Evolutionary conservation across 2,888 invertebrate species (phyloP), one percentile per base, ranked within the genome.

Genomic region (Heteromyza rotundicornis): DNA sequence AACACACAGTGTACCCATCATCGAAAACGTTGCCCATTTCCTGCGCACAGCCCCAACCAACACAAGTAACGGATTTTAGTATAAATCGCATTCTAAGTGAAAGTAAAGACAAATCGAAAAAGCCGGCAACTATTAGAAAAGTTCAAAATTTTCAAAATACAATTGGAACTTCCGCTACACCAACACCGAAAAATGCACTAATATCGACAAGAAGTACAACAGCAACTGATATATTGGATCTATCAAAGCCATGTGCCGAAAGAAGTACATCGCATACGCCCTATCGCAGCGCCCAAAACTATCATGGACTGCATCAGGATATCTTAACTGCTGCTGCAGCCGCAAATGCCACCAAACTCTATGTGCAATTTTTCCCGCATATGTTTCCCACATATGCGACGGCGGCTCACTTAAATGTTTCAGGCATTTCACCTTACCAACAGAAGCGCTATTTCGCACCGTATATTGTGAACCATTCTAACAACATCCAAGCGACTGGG

Each of bases 21-120:
- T 23, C 5, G 2, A 47, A 17, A 5, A 2, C 47, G 14, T 8
- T n/a, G n/a, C 3, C 47, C 17, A 47, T 5, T 47, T 5, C 47
- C 2, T 12, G 14, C 14, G 20, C 2, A 14, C 2, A 19, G 20
- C 14, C 17, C 20, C 20, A 17, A 1, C 60, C 62, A 8, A 44
- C 59, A 0, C 76, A 79, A 62, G 74, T 79, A 1, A 83, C 83
- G 1, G 84, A 83, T 65, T 83, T 83, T 57, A 83, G 83, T 64
- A 83, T 83, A 16, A 80, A 75, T 64, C 77, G 79, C 35, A 83
- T 83, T 58, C 64, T 74, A 52, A 64, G 47, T 19, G 47, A 47
- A 20, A 20, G 7, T 20, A 47, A 20, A 19, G 47, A 5, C 66
- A 47, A 17, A 68, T 51, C 59, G 52, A 14, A 49, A 50, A 14